Base-by-base conservation (phyloP, 2,888 invertebrate genomes). In the Sphaerophoria rueppellii region DNA sequence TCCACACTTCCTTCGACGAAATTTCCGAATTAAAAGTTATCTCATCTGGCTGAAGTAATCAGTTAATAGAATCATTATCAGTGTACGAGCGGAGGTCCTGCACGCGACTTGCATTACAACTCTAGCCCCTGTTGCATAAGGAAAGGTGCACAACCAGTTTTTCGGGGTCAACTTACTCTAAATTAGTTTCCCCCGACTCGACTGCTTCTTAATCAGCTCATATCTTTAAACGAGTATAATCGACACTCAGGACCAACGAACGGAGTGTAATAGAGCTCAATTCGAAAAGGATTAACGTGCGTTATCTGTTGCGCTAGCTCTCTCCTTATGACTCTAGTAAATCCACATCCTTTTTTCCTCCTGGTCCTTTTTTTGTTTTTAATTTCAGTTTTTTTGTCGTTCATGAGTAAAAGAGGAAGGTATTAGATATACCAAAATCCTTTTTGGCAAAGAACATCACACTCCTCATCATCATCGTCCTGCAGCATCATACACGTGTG, bases 91-190 rank as follows among this genome's bases (percentile, higher is more conserved):
- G 4, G 43, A 43, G 81, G 52, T 63, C 76, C 69, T 73, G 85
- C 85, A 85, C 85, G 85, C 85, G 85, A 81, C 85, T 77, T 85
- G 85, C 76, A 85, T 81, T 77, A 65, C 63, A 73, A 72, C 71
- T 24, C n/a, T 48, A 6, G 32, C 57, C 40, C 73, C 81, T 85
- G 85, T 85, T 81, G 71, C 71, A 58, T 32, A 67, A 67, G 11
- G 16, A 16, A 0, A 46, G 14, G 11, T 7, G 4, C 4, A 32
- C 40, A 48, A 54, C 79, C 63, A 37, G 24, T 73, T 83, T 88
- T 83, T 86, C 85, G 80, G 80, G 83, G 87, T 87, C 87, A 90
- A 89, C 87, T 89, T 88, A 88, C 88, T 89, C 88, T 88, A 90
- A 90, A 90, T 90, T 90, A 89, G 89, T 89, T 89, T 76, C 43